Percentiles rank a stretch among this genome's conserved stretches.
phyloP scores from a whole-genome alignment of 2,797 vertebrate species.

The Urosaurus nigricauda region DNA sequence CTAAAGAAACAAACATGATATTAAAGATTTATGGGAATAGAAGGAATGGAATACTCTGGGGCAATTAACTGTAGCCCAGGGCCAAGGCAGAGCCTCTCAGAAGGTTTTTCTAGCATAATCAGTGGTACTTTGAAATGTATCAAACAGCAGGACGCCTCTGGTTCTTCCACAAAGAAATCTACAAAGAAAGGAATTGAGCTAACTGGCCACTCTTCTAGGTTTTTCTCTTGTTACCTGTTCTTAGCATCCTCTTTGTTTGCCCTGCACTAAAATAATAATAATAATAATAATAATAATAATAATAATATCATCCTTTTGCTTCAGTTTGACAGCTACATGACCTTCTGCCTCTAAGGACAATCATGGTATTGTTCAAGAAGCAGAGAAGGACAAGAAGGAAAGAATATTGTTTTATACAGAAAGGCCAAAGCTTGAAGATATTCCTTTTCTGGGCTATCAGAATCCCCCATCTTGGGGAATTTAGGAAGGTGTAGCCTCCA shows the following conservation, averaged over 20 bases:
- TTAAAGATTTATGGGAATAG: conserved; percentile 62
- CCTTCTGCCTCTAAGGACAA: neutral
- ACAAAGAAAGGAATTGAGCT: neutral
- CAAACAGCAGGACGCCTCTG: conserved; percentile 17
- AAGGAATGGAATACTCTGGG: neutral
- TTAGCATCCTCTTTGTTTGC: neutral
- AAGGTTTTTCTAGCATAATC: conserved; percentile 8
- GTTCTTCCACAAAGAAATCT: neutral
- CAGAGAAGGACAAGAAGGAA: neutral
- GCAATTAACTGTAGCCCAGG: conserved; percentile 37
- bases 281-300: too few relatives aligned
- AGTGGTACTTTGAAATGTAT: conserved; percentile 11
- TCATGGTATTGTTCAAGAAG: neutral
- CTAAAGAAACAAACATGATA: conserved; percentile 60
- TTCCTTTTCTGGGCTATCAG: neutral
- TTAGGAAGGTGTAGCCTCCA: too few relatives aligned
- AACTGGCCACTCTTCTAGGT: neutral
- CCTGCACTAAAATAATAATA: neutral
- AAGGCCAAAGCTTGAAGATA: neutral
- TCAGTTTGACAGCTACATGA: neutral
- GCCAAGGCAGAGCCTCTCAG: neutral
- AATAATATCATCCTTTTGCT: neutral
- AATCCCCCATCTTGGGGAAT: too few relatives aligned
- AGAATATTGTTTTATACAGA: neutral
- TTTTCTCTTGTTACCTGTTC: neutral